Evolutionary conservation across 2,113 vertebrate species (phyloP), one percentile per base, ranked within the genome.

Genomic region (Nothocercus nigrocapillus): DNA sequence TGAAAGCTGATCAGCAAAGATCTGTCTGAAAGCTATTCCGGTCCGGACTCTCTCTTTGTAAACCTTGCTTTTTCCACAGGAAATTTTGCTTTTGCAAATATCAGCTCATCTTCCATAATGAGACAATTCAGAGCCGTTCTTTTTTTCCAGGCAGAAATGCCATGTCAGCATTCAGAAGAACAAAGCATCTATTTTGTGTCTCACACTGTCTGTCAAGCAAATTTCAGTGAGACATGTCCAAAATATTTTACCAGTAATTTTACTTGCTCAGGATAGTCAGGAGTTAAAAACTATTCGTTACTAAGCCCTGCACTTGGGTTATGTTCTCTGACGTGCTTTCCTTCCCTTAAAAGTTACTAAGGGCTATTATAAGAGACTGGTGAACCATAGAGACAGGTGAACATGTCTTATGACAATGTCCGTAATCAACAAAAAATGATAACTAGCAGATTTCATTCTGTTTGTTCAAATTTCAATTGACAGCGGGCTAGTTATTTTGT

Each of bases 131-230:
- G 42, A 91, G 63, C 45, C 22, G 62, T 92, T 72, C 13, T 11
- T 45, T 87, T 54, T 72, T 84, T 85, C 83, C 30, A 30, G 28
- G 73, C 49, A 87, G 83, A 95, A 94, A 76, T 93, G 44, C 34
- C 27, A 19, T 76, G 34, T 47, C 13, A 59, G 59, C 36, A 62
- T 56, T 82, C 47, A 64, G 28, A 83, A 88, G 25, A 80, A 1
- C 24, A 73, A 78, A 67, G 81, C 53, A 85, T 79, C 63, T 63
- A 59, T 27, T 78, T 69, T 66, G 24, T 38, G 61, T 63, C 74
- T 82, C 68, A 73, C 8, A 8, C 12, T 82, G 9, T 78, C 73
- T 85, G 45, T 67, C 22, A 80, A 88, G 54, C 25, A 44, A 56
- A 70, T 83, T 92, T 93, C 72, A 68, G 54, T 62, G 40, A 67